These are phyloP conservation scores for Epizoanthus scotinus DNA, from an alignment of 92 coral and sea anemone genomes.

Conservation along the genomic window DNA sequence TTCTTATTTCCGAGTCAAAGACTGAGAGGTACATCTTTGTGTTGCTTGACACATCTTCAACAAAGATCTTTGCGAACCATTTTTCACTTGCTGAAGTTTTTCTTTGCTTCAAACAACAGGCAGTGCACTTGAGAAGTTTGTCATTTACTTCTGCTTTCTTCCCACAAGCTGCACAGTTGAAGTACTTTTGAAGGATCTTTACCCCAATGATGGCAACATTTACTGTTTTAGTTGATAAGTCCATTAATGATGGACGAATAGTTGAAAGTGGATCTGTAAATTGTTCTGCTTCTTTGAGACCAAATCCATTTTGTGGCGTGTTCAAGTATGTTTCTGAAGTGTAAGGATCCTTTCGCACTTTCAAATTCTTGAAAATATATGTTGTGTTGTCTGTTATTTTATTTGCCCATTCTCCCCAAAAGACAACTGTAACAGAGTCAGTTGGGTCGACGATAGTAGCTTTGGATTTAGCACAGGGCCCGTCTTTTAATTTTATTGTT, in stretches of 20 bases:
- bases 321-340: background rate
- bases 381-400: conserved; percentile 8
- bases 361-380: conserved; percentile 6
- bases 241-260: conserved; percentile 1
- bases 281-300: background rate
- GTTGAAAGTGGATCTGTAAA: conserved; percentile 18
- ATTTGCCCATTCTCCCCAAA: conserved; percentile 38
- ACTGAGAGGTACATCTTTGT: conserved; percentile 47
- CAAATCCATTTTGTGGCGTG: conserved; percentile 6
- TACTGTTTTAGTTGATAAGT: conserved; percentile 27
- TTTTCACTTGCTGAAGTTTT: conserved; percentile 35
- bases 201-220: conserved; percentile 29
- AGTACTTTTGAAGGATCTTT: conserved; percentile 23
- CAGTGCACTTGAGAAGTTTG: conserved; percentile 43
- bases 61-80: conserved; percentile 51
- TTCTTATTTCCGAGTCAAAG: conserved; percentile 34
- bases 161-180: conserved; percentile 16
- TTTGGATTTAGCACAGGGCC: conserved; percentile 19
- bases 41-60: conserved; percentile 42
- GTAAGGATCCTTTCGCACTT: conserved; percentile 1
- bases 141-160: conserved; percentile 39
- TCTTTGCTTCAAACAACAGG: conserved; percentile 42
- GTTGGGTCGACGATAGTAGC: conserved; percentile 41
- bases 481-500: conserved; percentile 26
- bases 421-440: conserved; percentile 29